phyloP scores from a whole-genome alignment of 2,888 invertebrate genomes.

The Parapristionchus giblindavisi region DNA sequence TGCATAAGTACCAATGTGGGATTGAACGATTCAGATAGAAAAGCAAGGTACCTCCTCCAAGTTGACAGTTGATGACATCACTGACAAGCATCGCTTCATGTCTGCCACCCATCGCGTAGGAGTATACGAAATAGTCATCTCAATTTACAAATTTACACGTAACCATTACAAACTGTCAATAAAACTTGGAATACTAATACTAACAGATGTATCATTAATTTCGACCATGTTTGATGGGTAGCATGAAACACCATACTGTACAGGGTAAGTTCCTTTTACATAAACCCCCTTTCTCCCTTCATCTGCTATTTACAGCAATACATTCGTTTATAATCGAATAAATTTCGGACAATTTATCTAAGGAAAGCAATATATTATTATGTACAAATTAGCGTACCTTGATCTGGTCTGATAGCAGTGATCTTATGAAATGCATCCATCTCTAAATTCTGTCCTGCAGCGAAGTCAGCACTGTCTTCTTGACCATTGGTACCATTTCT shows the following conservation, averaged over 20 bases:
- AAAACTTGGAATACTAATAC: no score
- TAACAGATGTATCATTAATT: no score
- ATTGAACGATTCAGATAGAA: not conserved
- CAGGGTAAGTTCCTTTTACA: no score
- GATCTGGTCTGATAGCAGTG: constrained; percentile 40
- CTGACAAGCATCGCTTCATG: constrained; percentile 56
- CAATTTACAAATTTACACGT: constrained; percentile 27
- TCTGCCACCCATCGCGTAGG: constrained; percentile 55
- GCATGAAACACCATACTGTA: no score
- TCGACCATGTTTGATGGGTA: no score
- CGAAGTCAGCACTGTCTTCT: constrained; percentile 43
- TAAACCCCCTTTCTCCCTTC: no score
- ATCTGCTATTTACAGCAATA: no score
- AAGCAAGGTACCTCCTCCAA: constrained; percentile 45
- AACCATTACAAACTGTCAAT: no score
- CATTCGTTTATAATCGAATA: no score
- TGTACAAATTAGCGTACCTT: constrained; percentile 28
- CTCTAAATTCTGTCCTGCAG: constrained; percentile 39
- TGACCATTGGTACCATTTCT: constrained; percentile 55
- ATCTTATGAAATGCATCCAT: constrained; percentile 39
- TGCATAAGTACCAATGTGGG: not conserved
- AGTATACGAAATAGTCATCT: constrained; percentile 57
- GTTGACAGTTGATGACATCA: constrained; percentile 61
- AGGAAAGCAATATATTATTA: not conserved
- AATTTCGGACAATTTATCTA: not conserved